These are phyloP conservation scores for Arothron firmamentum DNA, from an alignment of 2,113 vertebrate genomes.

Conservation along the genomic window DNA sequence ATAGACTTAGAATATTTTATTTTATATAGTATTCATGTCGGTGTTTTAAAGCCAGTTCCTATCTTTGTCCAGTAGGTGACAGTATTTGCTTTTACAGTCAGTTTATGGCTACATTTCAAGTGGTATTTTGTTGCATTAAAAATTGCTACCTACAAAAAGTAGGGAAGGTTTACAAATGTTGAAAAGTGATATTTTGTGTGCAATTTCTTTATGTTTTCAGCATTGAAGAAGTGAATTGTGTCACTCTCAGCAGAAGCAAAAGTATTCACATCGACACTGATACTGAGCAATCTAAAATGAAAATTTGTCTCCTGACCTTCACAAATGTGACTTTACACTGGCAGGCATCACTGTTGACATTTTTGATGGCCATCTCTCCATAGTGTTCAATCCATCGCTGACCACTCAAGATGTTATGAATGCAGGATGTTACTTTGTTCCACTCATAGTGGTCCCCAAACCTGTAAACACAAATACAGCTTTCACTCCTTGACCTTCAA, in stretches of 20 bases:
- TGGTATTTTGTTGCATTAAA: too few species aligned
- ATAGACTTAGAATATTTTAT: too few species aligned
- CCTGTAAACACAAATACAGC: slow-evolving; percentile 43
- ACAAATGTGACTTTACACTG: slow-evolving; percentile 93
- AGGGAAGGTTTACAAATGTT: too few species aligned
- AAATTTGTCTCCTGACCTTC: slow-evolving; percentile 78
- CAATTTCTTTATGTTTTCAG: too few species aligned
- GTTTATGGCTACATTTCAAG: too few species aligned
- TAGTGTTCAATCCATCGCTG: slow-evolving; percentile 99
- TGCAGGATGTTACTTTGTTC: slow-evolving; percentile 99
- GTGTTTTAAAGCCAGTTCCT: background rate
- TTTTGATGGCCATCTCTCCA: slow-evolving; percentile 90
- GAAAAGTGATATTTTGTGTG: too few species aligned
- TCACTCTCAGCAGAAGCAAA: background rate
- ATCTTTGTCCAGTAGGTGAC: slow-evolving; percentile 42
- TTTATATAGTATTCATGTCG: too few species aligned
- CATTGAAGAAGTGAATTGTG: background rate
- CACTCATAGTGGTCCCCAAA: slow-evolving; percentile 94
- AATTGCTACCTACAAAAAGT: too few species aligned
- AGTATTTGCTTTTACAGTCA: background rate
- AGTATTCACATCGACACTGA: background rate
- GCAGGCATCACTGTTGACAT: slow-evolving; percentile 79
- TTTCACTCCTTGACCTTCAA: background rate
- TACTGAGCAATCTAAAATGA: background rate
- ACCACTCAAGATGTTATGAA: slow-evolving; percentile 96